phyloP scores from a whole-genome alignment of 2,888 invertebrate genomes.

The Coecobrya sp. region DNA sequence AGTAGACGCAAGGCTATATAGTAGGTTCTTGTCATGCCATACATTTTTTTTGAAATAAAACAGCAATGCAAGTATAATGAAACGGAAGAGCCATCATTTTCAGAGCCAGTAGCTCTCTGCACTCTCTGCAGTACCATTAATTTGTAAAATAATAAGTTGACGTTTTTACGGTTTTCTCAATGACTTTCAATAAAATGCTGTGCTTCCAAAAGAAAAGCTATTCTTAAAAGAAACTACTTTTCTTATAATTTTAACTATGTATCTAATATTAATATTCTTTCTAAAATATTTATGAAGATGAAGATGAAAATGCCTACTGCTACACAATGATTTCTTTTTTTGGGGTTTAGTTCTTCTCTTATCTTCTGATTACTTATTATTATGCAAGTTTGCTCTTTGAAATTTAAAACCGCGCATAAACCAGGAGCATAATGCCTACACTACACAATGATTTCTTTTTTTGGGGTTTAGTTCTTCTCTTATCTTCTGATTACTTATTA shows the following conservation, averaged over 20 bases:
- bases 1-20: background rate
- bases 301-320: no score
- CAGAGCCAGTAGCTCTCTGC: background rate
- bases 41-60: conserved; percentile 40
- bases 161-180: conserved; percentile 22
- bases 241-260: no score
- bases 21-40: conserved; percentile 3
- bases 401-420: no score
- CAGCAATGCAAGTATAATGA: background rate
- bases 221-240: no score
- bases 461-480: background rate
- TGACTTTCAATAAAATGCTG: conserved; percentile 1
- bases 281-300: no score
- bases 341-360: background rate
- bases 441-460: background rate
- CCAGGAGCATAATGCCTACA: background rate
- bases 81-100: background rate
- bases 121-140: background rate
- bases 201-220: background rate
- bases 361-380: background rate
- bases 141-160: conserved; percentile 18
- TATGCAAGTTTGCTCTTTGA: background rate
- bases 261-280: no score
- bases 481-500: background rate
- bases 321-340: background rate